Evolutionary conservation across 1,140 invertebrate genomes (phyloP).

Genomic region (Mylabris phalerata): DNA sequence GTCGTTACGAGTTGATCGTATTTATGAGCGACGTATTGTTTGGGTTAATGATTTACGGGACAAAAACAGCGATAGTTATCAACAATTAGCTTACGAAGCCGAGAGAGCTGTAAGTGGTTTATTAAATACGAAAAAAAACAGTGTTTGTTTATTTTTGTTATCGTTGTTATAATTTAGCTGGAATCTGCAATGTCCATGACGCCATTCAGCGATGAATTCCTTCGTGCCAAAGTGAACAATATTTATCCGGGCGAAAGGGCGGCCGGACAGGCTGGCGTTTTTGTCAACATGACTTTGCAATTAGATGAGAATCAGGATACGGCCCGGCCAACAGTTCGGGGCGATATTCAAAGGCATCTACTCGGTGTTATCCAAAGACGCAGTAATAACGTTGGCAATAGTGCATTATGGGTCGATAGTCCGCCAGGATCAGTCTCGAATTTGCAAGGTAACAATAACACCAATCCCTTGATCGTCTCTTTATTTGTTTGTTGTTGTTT

Average conservation of each 20-base stretch:
- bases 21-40: conserved; percentile 68
- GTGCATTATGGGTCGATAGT: conserved; percentile 73
- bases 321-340: conserved; percentile 56
- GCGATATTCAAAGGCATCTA: conserved; percentile 74
- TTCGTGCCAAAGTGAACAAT: conserved; percentile 71
- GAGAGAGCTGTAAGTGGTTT: conserved; percentile 65
- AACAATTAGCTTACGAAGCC: conserved; percentile 75
- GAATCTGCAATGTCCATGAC: conserved; percentile 87
- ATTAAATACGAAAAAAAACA: background rate
- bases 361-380: conserved; percentile 73
- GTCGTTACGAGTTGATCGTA: conserved; percentile 72
- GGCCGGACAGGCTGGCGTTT: conserved; percentile 62
- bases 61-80: conserved; percentile 71
- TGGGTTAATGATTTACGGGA: conserved; percentile 71
- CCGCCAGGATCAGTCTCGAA: conserved; percentile 53
- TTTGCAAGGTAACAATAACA: conserved; percentile 32
- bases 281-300: conserved; percentile 76
- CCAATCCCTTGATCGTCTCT: too few relatives aligned
- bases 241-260: conserved; percentile 67
- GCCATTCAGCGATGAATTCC: conserved; percentile 76
- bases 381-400: conserved; percentile 80
- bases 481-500: too few relatives aligned
- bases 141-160: conserved; percentile 10
- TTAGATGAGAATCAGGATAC: conserved; percentile 66
- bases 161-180: conserved; percentile 49